Evolutionary conservation across 2,113 vertebrate genomes (phyloP).

Genomic region (Xiphophorus hellerii): DNA sequence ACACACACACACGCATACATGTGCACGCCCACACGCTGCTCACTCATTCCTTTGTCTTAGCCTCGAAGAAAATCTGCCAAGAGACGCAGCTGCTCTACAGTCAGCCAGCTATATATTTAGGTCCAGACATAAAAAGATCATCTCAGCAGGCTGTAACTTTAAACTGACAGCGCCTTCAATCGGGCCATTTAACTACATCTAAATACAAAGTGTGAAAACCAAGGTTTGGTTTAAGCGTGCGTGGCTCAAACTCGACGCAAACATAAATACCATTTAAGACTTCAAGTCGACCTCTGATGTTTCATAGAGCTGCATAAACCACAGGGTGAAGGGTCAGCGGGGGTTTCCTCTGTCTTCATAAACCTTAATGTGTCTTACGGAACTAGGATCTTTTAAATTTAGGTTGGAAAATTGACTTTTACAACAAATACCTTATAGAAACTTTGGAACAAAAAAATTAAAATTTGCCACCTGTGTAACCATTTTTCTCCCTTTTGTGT

Average conservation of each 20-base stretch:
- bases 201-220: not conserved
- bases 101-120: not conserved
- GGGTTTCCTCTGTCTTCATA: not conserved
- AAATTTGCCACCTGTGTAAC: not conserved
- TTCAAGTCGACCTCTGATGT: not conserved
- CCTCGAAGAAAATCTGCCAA: constrained; percentile 1
- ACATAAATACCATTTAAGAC: constrained; percentile 16
- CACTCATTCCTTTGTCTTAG: not conserved
- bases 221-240: not conserved
- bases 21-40: not conserved
- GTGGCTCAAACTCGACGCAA: not conserved
- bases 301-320: not conserved
- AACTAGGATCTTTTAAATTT: not conserved
- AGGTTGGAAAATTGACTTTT: not conserved
- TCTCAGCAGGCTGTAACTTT: constrained; percentile 1
- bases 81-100: not conserved
- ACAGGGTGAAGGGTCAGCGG: not conserved
- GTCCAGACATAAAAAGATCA: not conserved
- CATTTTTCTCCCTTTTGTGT: not conserved
- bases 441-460: not conserved
- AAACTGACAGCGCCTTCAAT: not conserved
- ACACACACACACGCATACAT: not conserved
- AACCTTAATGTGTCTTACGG: not conserved
- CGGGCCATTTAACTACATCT: not conserved
- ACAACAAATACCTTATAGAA: not conserved